phyloP scores from a whole-genome alignment of 1,140 invertebrate genomes.

The Tribolium castaneum region DNA sequence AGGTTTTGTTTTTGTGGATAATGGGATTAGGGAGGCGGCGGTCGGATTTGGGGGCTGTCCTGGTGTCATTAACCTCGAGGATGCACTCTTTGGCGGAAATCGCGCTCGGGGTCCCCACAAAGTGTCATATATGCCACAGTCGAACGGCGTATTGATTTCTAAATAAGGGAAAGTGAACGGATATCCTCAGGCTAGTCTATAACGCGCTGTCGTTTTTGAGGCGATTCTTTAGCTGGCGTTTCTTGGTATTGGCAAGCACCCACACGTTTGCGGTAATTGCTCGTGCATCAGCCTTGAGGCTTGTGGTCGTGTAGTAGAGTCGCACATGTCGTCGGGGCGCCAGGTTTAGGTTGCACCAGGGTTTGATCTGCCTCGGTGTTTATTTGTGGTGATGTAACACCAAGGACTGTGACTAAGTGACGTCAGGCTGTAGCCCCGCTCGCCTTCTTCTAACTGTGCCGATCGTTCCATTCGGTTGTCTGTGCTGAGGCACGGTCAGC shows the following conservation, averaged over 20 bases:
- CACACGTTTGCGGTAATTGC: constrained; percentile 26
- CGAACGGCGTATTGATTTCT: constrained; percentile 56
- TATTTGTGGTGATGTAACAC: constrained; percentile 52
- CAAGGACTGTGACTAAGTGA: constrained; percentile 51
- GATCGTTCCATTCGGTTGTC: constrained; percentile 45
- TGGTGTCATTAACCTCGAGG: constrained; percentile 31
- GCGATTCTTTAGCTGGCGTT: constrained; percentile 23
- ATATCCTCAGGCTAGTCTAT: constrained; percentile 56
- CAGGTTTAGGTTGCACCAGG: no score
- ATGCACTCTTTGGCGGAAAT: constrained; percentile 40
- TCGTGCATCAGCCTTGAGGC: constrained; percentile 4
- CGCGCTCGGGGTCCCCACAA: constrained; percentile 2
- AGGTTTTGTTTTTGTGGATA: not conserved
- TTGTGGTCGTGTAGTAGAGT: not conserved
- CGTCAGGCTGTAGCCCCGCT: constrained; percentile 49
- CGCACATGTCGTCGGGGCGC: constrained; percentile 14
- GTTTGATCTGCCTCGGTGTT: constrained; percentile 1
- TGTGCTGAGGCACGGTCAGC: constrained; percentile 45
- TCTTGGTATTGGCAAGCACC: constrained; percentile 28
- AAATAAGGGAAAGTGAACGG: constrained; percentile 60
- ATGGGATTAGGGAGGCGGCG: not conserved
- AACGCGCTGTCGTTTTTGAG: constrained; percentile 45
- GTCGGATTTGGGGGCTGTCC: not conserved
- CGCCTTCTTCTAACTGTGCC: constrained; percentile 47
- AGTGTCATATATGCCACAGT: constrained; percentile 42